A percentile compares a stretch with the other conserved stretches of the same genome.
Conservation (phyloP, 2,888 invertebrate species). For the Noctua pronuba region DNA sequence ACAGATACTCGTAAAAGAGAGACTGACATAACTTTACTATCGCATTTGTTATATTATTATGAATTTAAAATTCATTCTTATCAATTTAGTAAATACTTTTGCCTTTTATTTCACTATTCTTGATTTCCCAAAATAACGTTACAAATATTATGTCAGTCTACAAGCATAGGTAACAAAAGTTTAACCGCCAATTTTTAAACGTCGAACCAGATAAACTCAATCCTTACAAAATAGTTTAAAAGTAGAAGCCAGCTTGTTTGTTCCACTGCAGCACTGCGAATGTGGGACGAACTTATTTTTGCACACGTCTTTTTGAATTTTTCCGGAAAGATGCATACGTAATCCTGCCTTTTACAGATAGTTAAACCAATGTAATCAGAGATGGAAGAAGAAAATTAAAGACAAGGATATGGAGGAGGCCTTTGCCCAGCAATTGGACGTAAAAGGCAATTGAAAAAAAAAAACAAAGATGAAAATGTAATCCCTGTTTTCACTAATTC, state of each 20-base stretch:
- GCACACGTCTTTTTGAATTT: conserved; percentile 1
- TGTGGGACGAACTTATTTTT: conserved; percentile 31
- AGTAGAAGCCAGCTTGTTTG: conserved; percentile 25
- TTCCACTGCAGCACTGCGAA: conserved; percentile 1
- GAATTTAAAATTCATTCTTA: neutral
- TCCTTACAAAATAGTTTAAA: conserved; percentile 16
- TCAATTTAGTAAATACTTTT: neutral
- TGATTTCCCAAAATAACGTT: neutral
- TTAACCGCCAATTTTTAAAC: neutral
- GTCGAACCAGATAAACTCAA: neutral
- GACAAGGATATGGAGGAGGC: too few relatives aligned
- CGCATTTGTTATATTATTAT: neutral
- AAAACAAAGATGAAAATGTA: too few relatives aligned
- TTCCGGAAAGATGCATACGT: neutral
- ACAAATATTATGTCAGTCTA: neutral
- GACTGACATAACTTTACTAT: too few relatives aligned
- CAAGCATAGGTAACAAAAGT: neutral
- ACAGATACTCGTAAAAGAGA: too few relatives aligned
- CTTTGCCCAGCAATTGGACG: too few relatives aligned
- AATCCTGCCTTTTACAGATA: neutral
- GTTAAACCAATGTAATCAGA: neutral
- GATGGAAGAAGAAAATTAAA: neutral
- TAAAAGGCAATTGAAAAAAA: too few relatives aligned
- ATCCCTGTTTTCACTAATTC: neutral
- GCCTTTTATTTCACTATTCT: neutral